These are phyloP conservation scores for Dicyrtomina minuta DNA, from an alignment of 2,888 invertebrate species.

Conservation along the genomic window DNA sequence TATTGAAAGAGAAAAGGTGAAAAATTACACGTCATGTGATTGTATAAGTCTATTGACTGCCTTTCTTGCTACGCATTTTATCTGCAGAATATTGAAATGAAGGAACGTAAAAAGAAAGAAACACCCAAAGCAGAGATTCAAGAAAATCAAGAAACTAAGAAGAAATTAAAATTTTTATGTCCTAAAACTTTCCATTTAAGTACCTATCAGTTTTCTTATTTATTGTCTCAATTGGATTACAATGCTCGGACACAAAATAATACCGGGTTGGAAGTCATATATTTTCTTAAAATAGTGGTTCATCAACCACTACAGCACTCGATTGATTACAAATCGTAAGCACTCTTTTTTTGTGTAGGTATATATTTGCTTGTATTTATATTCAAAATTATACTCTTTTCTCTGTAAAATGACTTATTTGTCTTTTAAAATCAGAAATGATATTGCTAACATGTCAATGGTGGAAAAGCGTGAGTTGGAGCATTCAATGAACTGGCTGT, in stretches of 20 bases:
- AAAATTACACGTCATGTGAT: too few species aligned
- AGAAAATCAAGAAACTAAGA: not conserved
- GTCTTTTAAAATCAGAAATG: constrained; percentile 36
- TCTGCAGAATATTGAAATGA: too few species aligned
- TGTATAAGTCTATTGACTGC: too few species aligned
- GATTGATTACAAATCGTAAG: constrained; percentile 14
- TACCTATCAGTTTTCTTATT: not conserved
- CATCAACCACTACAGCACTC: not conserved
- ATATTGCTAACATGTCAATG: constrained; percentile 37
- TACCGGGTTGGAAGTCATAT: not conserved
- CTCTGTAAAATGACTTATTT: too few species aligned
- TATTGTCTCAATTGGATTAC: not conserved
- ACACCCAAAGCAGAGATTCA: not conserved
- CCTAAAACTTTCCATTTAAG: constrained; percentile 6
- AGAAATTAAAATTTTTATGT: not conserved
- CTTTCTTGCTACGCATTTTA: too few species aligned
- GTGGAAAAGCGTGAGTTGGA: constrained; percentile 65
- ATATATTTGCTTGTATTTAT: too few species aligned
- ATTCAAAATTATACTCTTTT: not conserved
- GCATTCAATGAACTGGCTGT: constrained; percentile 87
- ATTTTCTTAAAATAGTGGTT: constrained; percentile 3
- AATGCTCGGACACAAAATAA: not conserved
- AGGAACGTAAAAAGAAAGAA: too few species aligned
- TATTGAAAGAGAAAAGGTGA: too few species aligned
- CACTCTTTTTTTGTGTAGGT: not conserved